A percentile compares a stretch with the other conserved stretches of the same genome.
phyloP scores from a whole-genome alignment of 2,113 vertebrate species.

The Psittacara wagleri region DNA sequence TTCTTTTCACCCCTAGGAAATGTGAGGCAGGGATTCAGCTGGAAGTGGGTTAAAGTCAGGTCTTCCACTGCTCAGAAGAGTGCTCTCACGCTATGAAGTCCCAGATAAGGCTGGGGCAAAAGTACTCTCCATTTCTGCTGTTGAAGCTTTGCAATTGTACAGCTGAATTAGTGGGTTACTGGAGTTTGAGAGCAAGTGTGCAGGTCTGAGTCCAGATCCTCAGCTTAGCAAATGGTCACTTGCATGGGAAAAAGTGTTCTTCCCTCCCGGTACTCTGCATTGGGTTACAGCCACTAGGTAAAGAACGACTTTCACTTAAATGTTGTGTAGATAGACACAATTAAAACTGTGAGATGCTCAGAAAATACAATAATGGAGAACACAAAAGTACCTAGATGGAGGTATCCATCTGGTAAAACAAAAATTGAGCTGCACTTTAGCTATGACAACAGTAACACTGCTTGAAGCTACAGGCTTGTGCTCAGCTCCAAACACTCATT shows the following conservation, averaged over 20 bases:
- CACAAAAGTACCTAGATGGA: background rate
- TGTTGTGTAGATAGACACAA: background rate
- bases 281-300: background rate
- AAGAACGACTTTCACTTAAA: background rate
- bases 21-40: background rate
- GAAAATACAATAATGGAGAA: background rate
- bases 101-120: background rate
- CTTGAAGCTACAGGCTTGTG: background rate
- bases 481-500: background rate
- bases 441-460: background rate
- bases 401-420: background rate
- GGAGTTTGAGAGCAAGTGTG: fast-evolving
- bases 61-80: background rate
- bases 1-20: background rate
- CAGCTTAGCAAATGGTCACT: background rate
- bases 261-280: background rate
- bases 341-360: background rate
- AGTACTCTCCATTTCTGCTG: background rate
- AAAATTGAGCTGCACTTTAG: background rate
- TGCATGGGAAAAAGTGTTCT: background rate
- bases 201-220: background rate
- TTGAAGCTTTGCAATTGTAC: background rate
- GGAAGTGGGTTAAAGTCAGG: background rate
- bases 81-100: background rate
- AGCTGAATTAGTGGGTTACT: background rate